A percentile compares a stretch with the other conserved stretches of the same genome.
Evolutionary conservation across 2,113 vertebrate species (phyloP).

Genomic region (Halcyon senegalensis): DNA sequence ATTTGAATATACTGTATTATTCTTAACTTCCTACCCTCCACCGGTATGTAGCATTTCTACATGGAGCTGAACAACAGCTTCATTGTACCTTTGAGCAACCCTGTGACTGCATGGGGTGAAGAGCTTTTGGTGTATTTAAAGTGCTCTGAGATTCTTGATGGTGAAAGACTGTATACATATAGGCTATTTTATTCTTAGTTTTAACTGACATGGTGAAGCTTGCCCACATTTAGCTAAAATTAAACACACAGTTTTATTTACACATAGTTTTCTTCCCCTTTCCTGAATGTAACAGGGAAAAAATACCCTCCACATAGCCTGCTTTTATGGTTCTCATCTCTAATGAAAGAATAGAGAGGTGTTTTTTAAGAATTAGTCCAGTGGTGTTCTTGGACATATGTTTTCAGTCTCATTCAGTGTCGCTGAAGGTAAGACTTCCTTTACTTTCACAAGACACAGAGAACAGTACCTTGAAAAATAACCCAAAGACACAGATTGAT

Average conservation of each 20-base stretch:
- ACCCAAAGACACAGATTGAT: not conserved
- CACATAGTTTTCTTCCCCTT: not conserved
- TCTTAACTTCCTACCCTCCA: conserved; percentile 54
- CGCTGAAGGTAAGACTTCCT: not conserved
- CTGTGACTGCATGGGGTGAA: not conserved
- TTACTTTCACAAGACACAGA: not conserved
- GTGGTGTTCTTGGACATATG: fast-evolving
- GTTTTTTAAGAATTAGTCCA: not conserved
- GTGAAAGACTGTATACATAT: not conserved
- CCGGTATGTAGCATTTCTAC: conserved; percentile 7
- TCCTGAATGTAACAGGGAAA: not conserved
- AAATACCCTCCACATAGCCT: not conserved
- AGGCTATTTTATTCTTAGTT: conserved; percentile 1
- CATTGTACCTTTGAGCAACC: conserved; percentile 36
- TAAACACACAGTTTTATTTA: not conserved
- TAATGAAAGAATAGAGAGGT: not conserved
- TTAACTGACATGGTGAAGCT: not conserved
- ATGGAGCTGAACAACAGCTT: conserved; percentile 23
- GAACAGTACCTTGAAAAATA: not conserved
- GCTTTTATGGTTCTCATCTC: not conserved
- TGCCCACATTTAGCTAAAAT: not conserved
- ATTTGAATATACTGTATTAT: conserved; percentile 48
- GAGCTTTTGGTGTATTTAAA: conserved; percentile 27
- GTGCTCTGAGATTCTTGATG: not conserved
- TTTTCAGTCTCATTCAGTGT: not conserved